Base-by-base conservation (phyloP, 2,888 invertebrate genomes). In the Pristionchus arcanus region DNA sequence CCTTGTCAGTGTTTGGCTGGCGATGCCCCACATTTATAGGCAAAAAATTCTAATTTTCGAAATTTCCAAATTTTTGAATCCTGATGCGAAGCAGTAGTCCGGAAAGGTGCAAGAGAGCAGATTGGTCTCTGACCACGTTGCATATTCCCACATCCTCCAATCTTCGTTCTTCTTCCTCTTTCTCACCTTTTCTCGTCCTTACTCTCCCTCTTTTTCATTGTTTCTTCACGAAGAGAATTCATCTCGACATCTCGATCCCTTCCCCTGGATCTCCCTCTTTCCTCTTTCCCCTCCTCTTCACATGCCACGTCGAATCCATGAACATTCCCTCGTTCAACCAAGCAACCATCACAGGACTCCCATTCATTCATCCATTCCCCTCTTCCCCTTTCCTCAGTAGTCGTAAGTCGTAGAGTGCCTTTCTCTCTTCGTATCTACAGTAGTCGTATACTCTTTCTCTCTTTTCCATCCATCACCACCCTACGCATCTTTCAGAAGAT, bases 201-300 rank as follows among this genome's bases (percentile, higher is more conserved):
- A 15, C 49, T 16, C 49, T 49, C 81, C 42, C 34, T 28, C 37
- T 34, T 31, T 71, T 31, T 31, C 63, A n/a, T 63, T 63, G 63
- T 63, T 63, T 34, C 71, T 34, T 21, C 31, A 21, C n/a, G 81
- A 81, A 9, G 49, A 49, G 49, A 81, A 81, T 81, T 9, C 49
- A 81, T 81, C 81, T 34, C 81, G 81, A 81, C 81, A 81, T 49
- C 81, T 81, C 83, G 55, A 49, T 83, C 83, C n/a, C 28, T 25
- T 53, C 15, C 83, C 1, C 83, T 83, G 83, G 37, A 74, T 74
- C 74, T 37, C 37, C 49, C 49, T 81, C 74, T 74, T 74, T 37
- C 19, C 81, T n/a, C n/a, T n/a, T n/a, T n/a, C 53, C 25, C 42
- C 37, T 42, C 25, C 25, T 31, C 28, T 19, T 34, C 13, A 15